phyloP scores from a whole-genome alignment of 2,797 vertebrate species.

The Sphaeramia orbicularis region DNA sequence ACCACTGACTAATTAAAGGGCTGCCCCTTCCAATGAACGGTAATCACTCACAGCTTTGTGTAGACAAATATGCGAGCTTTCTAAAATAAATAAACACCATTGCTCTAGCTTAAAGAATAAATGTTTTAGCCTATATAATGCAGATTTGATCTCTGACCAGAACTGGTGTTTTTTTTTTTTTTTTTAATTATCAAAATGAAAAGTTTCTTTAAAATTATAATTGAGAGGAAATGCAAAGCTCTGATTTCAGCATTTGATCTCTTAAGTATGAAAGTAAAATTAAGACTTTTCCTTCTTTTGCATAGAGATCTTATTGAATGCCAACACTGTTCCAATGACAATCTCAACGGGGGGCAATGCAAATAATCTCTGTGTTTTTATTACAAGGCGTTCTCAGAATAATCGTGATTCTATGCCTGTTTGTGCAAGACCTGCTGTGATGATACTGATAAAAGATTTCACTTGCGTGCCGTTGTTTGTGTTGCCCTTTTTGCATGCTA shows the following conservation, averaged over 20 bases:
- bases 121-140: too few species aligned
- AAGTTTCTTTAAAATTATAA: too few species aligned
- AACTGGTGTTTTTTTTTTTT: too few species aligned
- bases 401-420: conserved; percentile 1
- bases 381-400: conserved; percentile 2
- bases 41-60: conserved; percentile 78
- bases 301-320: neutral
- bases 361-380: conserved; percentile 20
- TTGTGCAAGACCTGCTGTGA: conserved; percentile 20
- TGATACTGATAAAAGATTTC: conserved; percentile 18
- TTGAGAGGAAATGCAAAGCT: too few species aligned
- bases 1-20: conserved; percentile 84
- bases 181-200: too few species aligned
- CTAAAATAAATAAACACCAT: conserved; percentile 35
- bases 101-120: neutral
- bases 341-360: neutral
- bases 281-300: neutral
- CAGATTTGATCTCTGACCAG: too few species aligned
- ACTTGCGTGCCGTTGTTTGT: conserved; percentile 5
- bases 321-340: conserved; percentile 5
- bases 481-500: conserved; percentile 5
- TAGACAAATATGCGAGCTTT: conserved; percentile 65
- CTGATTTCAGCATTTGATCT: too few species aligned
- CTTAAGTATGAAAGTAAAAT: too few species aligned
- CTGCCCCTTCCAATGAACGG: conserved; percentile 81